phyloP scores from a whole-genome alignment of 1,140 invertebrate species.

The Drosophila repleta region DNA sequence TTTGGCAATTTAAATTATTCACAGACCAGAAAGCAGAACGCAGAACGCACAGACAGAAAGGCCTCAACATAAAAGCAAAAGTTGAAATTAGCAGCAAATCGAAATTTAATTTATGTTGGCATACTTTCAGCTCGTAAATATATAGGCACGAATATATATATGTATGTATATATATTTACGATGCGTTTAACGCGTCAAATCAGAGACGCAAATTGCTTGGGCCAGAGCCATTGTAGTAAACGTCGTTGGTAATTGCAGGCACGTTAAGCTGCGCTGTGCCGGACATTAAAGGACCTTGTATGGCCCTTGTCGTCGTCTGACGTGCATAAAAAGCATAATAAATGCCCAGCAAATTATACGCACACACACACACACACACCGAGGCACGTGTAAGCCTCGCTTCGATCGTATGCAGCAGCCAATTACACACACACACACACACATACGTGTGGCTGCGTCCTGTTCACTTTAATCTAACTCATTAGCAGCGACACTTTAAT shows the following conservation, averaged over 20 bases:
- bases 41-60: neutral
- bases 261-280: constrained; percentile 9
- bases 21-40: constrained; percentile 11
- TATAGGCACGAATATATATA: too few relatives aligned
- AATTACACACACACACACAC: constrained; percentile 37
- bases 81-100: constrained; percentile 29
- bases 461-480: constrained; percentile 70
- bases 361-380: constrained; percentile 7
- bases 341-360: constrained; percentile 29
- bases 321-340: constrained; percentile 47
- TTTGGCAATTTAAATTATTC: constrained; percentile 34
- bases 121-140: constrained; percentile 14
- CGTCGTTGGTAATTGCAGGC: constrained; percentile 28
- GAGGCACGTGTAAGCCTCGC: constrained; percentile 9
- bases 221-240: constrained; percentile 5
- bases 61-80: constrained; percentile 16
- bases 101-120: constrained; percentile 31
- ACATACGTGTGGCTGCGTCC: constrained; percentile 5
- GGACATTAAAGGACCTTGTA: constrained; percentile 33
- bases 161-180: neutral
- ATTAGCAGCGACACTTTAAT: constrained; percentile 77
- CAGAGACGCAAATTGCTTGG: constrained; percentile 4
- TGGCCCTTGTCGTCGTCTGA: constrained; percentile 1
- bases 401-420: constrained; percentile 38
- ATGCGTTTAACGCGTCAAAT: constrained; percentile 11